Conservation (phyloP, 1,140 invertebrate species). For the Polyergus mexicanus region DNA sequence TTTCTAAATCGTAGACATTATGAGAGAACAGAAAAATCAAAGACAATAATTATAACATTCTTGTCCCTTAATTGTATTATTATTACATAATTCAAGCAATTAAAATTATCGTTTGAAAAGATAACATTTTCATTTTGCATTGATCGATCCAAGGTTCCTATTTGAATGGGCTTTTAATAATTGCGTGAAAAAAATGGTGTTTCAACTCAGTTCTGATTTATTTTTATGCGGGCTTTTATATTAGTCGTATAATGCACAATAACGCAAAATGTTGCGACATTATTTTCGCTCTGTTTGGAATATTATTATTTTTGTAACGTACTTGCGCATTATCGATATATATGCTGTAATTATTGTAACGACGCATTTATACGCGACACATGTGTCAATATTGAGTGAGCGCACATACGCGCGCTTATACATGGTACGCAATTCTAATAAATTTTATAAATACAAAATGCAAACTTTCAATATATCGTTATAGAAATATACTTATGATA, state of each 20-base stretch:
- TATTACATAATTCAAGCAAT: not conserved
- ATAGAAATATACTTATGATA: not conserved
- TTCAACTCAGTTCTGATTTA: not conserved
- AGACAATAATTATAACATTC: not conserved
- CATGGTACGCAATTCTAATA: not conserved
- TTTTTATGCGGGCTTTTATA: not conserved
- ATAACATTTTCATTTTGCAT: not conserved
- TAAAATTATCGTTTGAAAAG: not conserved
- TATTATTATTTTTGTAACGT: constrained; percentile 27
- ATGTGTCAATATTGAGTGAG: not conserved
- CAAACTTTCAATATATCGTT: constrained; percentile 15
- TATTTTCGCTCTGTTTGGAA: not conserved
- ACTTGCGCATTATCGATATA: constrained; percentile 17
- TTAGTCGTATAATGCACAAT: not conserved
- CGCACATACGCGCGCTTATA: not conserved
- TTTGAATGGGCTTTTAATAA: too few relatives aligned
- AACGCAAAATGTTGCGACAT: not conserved
- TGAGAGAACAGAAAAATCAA: too few relatives aligned
- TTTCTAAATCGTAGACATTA: too few relatives aligned
- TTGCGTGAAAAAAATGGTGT: not conserved
- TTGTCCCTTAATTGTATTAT: not conserved
- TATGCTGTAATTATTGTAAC: constrained; percentile 16
- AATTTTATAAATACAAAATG: constrained; percentile 48
- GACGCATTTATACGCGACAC: not conserved
- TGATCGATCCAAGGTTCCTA: not conserved